phyloP scores from a whole-genome alignment of 2,888 invertebrate species.

The Ferdinandea cuprea region DNA sequence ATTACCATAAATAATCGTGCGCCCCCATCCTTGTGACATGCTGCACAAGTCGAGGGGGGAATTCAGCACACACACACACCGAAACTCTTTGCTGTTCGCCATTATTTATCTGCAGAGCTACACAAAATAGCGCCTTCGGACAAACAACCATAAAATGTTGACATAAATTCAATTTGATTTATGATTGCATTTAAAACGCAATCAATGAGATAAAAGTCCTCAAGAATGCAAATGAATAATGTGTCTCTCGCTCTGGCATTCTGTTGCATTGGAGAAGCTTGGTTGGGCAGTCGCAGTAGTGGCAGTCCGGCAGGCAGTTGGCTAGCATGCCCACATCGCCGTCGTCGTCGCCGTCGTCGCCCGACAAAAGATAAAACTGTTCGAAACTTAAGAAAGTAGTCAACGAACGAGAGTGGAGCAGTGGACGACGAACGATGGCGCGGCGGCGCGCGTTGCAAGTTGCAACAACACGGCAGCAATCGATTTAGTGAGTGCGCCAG shows the following conservation, averaged over 20 bases:
- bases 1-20: slow-evolving; percentile 68
- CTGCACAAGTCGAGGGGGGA: slow-evolving; percentile 43
- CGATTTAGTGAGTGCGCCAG: slow-evolving; percentile 57
- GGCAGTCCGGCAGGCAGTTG: no score
- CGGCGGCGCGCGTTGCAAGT: slow-evolving; percentile 17
- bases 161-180: slow-evolving; percentile 80
- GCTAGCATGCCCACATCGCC: slow-evolving; percentile 44
- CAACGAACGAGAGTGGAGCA: slow-evolving; percentile 5
- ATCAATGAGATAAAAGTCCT: slow-evolving; percentile 77
- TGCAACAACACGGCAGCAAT: slow-evolving; percentile 46
- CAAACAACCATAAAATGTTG: slow-evolving; percentile 79
- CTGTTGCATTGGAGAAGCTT: slow-evolving; percentile 20
- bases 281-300: slow-evolving; percentile 16
- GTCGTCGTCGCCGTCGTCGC: background rate
- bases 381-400: slow-evolving; percentile 63
- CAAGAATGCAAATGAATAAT: slow-evolving; percentile 71
- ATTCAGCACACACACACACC: slow-evolving; percentile 8
- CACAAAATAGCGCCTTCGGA: slow-evolving; percentile 79
- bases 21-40: slow-evolving; percentile 59
- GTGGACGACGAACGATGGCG: background rate
- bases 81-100: slow-evolving; percentile 41
- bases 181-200: slow-evolving; percentile 80
- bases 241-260: slow-evolving; percentile 45
- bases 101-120: slow-evolving; percentile 77
- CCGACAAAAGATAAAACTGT: slow-evolving; percentile 63